Base-by-base conservation (phyloP, 2,113 vertebrate genomes). In the Cyanocitta stelleri region DNA sequence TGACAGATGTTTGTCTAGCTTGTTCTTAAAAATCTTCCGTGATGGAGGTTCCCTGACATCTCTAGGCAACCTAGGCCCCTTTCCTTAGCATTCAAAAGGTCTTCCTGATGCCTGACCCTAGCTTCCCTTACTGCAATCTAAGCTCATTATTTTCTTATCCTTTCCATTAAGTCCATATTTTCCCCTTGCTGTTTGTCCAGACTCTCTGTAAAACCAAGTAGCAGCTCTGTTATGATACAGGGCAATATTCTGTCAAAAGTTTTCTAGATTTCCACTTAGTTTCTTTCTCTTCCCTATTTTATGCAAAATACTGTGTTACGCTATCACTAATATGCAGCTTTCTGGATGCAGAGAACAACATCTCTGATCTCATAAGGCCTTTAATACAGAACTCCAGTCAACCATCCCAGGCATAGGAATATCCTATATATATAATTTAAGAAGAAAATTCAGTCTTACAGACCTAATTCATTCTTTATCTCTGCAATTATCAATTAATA, bases 1-100 rank as follows among this genome's bases (percentile, higher is more conserved):
- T 96, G 92, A 86, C 90, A 90, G 83, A 90, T 84, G 86, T 94
- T 94, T 92, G 75, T 88, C 88, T 86, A 90, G 63, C 68, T 75
- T 80, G 46, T 86, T 93, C 90, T 95, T 93, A 77, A 95, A 93
- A 95, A 77, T 56, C 63, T 88, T 66, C 48, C 5, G 27, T 89
- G 88, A 77, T 79, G 72, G 68, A 90, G 63, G 35, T 88, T 95
- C 55, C 62, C 71, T 83, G 85, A 77, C 67, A 74, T 83, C 75
- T 55, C 63, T 39, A 74, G 79, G 63, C 55, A 92, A 62, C 59
- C 72, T 74, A 84, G 90, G 68, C 64, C 27, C 24, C 33, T 83
- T 63, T 94, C 30, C 55, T 67, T 86, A 67, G 44, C 39, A n/a
- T 88, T 67, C 66, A 30, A 77, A 92, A 86, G 39, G 43, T 90